Evolutionary conservation across 2,113 vertebrate species (phyloP).

Genomic region (Callocephalon fimbriatum): DNA sequence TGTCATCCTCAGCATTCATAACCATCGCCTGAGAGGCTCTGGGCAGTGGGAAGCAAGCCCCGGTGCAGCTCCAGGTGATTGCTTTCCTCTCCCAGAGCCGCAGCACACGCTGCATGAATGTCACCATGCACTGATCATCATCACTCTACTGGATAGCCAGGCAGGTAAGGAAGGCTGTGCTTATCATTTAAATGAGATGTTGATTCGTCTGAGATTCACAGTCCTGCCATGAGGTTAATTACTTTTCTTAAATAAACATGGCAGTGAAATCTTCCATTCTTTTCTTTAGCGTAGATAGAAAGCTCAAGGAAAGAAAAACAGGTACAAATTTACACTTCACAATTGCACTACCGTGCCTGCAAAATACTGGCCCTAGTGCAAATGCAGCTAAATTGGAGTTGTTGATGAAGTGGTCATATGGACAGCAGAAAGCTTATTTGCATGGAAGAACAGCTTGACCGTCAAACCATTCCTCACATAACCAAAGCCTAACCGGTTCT

Average conservation of each 20-base stretch:
- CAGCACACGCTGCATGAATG: accelerated
- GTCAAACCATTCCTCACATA: not conserved
- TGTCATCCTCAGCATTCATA: not conserved
- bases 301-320: not conserved
- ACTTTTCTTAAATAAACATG: not conserved
- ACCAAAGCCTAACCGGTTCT: not conserved
- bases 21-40: not conserved
- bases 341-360: not conserved
- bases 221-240: conserved; percentile 22
- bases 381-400: not conserved
- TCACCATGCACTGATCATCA: not conserved
- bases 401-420: accelerated
- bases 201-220: not conserved
- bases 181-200: not conserved
- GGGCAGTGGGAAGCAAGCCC: not conserved
- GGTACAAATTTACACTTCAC: not conserved
- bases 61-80: not conserved
- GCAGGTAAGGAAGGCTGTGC: not conserved
- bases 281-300: not conserved
- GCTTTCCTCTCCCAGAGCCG: not conserved
- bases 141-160: not conserved
- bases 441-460: not conserved
- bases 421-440: not conserved
- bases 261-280: not conserved
- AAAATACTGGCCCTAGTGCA: not conserved